Evolutionary conservation across 2,113 vertebrate genomes (phyloP).

Genomic region (Mionectes macconnelli): DNA sequence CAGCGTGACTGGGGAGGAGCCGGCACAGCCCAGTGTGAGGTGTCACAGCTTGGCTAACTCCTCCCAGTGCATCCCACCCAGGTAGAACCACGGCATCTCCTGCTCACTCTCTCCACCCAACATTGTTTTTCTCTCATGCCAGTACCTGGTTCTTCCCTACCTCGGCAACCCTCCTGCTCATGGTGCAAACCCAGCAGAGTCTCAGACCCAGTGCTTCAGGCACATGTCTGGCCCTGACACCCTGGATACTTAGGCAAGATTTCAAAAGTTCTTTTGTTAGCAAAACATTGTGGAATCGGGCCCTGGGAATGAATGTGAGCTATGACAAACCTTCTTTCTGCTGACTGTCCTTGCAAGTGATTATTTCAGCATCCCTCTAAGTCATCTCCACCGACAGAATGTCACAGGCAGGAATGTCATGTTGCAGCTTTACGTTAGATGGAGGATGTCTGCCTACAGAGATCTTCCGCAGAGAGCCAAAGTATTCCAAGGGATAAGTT

Average conservation of each 20-base stretch:
- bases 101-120: background rate
- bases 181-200: background rate
- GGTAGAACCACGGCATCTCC: background rate
- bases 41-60: fast-evolving
- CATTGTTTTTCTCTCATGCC: fast-evolving
- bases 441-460: background rate
- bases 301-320: background rate
- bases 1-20: fast-evolving
- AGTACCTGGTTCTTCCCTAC: background rate
- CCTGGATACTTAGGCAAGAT: background rate
- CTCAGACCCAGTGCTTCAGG: background rate
- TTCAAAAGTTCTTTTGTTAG: background rate
- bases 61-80: background rate
- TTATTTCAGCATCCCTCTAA: background rate
- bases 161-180: background rate
- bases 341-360: background rate
- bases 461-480: background rate
- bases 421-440: background rate
- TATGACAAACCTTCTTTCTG: background rate
- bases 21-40: background rate
- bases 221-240: background rate
- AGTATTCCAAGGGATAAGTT: background rate
- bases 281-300: background rate
- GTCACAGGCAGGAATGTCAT: background rate
- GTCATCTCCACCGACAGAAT: background rate